A percentile compares a stretch with the other conserved stretches of the same genome.
These are phyloP conservation scores for Brachionus angularis DNA, from an alignment of 1,140 invertebrate genomes.

Conservation along the genomic window DNA sequence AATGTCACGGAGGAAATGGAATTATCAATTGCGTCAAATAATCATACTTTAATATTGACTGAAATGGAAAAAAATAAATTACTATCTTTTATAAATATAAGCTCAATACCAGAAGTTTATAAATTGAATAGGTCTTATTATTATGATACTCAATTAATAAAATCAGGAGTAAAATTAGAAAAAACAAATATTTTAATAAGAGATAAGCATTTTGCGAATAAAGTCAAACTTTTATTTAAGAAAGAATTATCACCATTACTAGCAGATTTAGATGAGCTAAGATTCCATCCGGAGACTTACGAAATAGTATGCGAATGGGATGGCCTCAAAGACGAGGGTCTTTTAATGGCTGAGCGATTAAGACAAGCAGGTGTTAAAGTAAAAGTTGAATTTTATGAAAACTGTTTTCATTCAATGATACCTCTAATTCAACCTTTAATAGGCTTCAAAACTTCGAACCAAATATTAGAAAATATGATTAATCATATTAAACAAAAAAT, in stretches of 20 bases:
- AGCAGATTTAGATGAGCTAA: not conserved
- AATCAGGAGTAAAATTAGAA: not conserved
- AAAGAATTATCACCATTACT: conserved; percentile 6
- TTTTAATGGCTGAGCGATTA: conserved; percentile 1
- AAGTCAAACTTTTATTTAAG: not conserved
- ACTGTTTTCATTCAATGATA: conserved; percentile 29
- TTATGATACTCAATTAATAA: not conserved
- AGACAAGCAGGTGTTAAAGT: conserved; percentile 22
- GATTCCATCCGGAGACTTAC: conserved; percentile 4
- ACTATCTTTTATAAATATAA: not conserved
- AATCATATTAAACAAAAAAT: not conserved
- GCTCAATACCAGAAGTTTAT: not conserved
- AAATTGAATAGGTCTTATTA: conserved; percentile 13
- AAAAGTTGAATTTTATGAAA: conserved; percentile 14
- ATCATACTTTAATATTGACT: not conserved
- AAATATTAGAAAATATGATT: not conserved
- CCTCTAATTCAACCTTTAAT: not conserved
- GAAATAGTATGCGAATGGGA: conserved; percentile 22
- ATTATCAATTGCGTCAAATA: not conserved
- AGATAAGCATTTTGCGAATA: conserved; percentile 1
- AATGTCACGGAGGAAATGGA: not conserved
- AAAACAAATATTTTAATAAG: not conserved
- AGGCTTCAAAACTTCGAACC: not conserved
- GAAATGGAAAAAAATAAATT: not conserved
- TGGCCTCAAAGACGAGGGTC: conserved; percentile 30